Evolutionary conservation across 2,113 vertebrate genomes (phyloP), one percentile per base, ranked within the genome.

Genomic region (Setophaga kirtlandii): DNA sequence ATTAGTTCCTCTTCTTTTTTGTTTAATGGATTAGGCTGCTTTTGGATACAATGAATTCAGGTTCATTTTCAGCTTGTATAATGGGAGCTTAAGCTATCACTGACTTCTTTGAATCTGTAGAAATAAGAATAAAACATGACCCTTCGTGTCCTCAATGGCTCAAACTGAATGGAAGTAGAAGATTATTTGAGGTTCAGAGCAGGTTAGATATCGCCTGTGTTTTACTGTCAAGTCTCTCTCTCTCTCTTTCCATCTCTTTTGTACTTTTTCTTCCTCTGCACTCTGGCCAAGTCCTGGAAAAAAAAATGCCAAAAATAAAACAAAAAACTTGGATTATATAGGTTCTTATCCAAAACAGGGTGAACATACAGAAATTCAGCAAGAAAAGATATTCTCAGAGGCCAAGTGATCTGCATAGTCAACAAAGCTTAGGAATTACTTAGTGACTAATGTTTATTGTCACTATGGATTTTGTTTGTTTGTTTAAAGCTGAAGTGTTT

Each of bases 11-110:
- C 2, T 15, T 27, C 50, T 33, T n/a, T 58, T 39, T 37, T 39
- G 37, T 39, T 37, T 56, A 75, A 79, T 87, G 28, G 53, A 62
- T 89, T 79, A 80, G 15, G 15, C 33, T 90, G n/a, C 59, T 93
- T 91, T 90, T 39, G 18, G 41, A 35, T 70, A 74, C 59, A 74
- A 41, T 33, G 25, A 53, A 60, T 60, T 67, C 60, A 71, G 23
- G 20, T 83, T 86, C 35, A 86, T 88, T 96, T 96, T 90, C 92
- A 90, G 37, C 31, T 67, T 81, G 56, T n/a, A 67, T 39, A 88
- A 83, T n/a, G 59, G 56, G 63, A 86, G 47, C 35, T 86, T 90
- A 90, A 82, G 33, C 41, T 89, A 14, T n/a, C 50, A 77, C 79
- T 63, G 60, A 69, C 37, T 93, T 58, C 41, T 90, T 28, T 83